A percentile compares a stretch with the other conserved stretches of the same genome.
phyloP scores from a whole-genome alignment of 37 sponge, comb jelly and placozoan genomes.

The Corticium candelabrum region DNA sequence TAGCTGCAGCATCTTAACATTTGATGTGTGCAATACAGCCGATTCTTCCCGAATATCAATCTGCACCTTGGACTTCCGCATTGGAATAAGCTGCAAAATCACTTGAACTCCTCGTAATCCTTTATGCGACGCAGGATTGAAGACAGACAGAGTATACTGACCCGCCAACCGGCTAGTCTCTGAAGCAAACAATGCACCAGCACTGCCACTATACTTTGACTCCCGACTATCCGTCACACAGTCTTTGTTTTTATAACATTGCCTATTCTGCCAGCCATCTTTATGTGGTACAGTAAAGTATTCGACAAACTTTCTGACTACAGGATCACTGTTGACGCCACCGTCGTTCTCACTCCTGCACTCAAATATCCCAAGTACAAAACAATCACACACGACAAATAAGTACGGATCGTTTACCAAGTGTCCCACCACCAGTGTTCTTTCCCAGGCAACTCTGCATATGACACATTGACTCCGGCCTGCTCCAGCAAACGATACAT shows the following conservation, averaged over 20 bases:
- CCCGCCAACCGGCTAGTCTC: not conserved
- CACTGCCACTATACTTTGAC: too few relatives aligned
- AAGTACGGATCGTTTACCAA: not conserved
- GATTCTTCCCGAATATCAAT: not conserved
- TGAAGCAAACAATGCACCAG: too few relatives aligned
- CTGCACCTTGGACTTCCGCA: not conserved
- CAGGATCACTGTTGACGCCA: not conserved
- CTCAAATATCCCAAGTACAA: not conserved
- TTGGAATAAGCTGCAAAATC: not conserved
- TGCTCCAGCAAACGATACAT: not conserved
- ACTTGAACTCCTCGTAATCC: not conserved
- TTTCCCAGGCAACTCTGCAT: slow-evolving; percentile 10
- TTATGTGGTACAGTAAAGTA: not conserved
- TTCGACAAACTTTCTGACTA: not conserved
- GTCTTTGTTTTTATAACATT: not conserved
- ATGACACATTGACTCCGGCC: not conserved
- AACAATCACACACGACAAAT: not conserved
- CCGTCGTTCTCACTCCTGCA: not conserved
- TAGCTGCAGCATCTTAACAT: not conserved
- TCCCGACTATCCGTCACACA: not conserved
- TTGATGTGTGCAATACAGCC: not conserved
- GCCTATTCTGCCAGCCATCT: too few relatives aligned
- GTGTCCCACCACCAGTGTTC: slow-evolving; percentile 15
- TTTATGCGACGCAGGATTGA: slow-evolving; percentile 1
- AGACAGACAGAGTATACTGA: not conserved